phyloP scores from a whole-genome alignment of 1,140 invertebrate species.

The Uloborus diversus region DNA sequence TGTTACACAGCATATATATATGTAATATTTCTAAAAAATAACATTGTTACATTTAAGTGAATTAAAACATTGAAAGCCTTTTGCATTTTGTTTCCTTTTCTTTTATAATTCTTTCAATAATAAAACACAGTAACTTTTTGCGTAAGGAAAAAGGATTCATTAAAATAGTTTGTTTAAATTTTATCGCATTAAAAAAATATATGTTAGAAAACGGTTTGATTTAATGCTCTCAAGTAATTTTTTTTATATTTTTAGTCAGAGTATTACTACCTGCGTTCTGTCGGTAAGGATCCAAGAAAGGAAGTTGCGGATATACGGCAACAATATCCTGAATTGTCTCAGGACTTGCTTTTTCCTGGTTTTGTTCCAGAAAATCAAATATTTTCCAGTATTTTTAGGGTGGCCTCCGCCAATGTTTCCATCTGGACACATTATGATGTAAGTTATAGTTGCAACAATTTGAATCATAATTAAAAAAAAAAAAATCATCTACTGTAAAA shows the following conservation, averaged over 20 bases:
- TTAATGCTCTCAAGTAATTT: too few species aligned
- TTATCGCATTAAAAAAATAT: neutral
- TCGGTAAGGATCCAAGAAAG: slow-evolving; percentile 69
- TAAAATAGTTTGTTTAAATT: neutral
- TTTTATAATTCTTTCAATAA: neutral
- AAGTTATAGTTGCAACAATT: slow-evolving; percentile 54
- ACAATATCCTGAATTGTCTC: slow-evolving; percentile 68
- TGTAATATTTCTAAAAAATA: neutral
- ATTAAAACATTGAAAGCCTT: neutral
- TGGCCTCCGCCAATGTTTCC: slow-evolving; percentile 68
- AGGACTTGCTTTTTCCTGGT: slow-evolving; percentile 68
- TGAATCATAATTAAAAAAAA: too few species aligned
- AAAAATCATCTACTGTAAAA: neutral
- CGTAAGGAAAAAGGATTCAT: neutral
- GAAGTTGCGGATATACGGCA: slow-evolving; percentile 68
- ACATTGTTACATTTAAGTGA: neutral
- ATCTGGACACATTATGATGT: slow-evolving; percentile 75
- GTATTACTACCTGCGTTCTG: slow-evolving; percentile 70
- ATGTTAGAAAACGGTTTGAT: too few species aligned
- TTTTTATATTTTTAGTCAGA: slow-evolving; percentile 63
- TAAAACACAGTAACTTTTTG: neutral
- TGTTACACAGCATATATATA: too few species aligned
- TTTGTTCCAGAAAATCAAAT: slow-evolving; percentile 67
- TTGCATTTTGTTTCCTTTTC: neutral
- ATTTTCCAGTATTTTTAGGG: slow-evolving; percentile 72